These are phyloP conservation scores for Rousettus leschenaultii DNA, from an alignment of 2,113 vertebrate genomes.

Conservation along the genomic window DNA sequence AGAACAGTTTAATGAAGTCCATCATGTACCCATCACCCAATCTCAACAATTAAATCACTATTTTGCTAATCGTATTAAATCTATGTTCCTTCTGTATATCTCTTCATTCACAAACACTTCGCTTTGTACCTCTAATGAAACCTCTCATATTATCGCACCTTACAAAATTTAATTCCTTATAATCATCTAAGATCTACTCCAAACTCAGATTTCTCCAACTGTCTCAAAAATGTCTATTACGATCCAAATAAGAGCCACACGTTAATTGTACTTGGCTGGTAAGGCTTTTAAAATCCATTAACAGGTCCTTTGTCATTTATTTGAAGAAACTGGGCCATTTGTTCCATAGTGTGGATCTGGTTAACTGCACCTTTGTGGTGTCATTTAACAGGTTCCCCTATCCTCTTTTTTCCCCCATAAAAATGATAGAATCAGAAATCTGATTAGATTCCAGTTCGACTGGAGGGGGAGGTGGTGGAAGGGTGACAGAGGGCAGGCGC, in stretches of 20 bases:
- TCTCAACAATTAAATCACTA: background rate
- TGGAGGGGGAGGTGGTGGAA: too few species aligned
- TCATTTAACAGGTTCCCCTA: background rate
- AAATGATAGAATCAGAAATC: background rate
- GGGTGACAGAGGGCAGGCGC: rapidly evolving
- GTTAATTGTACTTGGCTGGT: rapidly evolving
- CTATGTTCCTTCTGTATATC: background rate
- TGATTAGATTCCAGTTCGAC: background rate
- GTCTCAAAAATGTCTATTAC: background rate
- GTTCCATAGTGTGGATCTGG: background rate
- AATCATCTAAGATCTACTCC: background rate
- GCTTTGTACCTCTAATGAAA: background rate
- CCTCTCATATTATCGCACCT: background rate
- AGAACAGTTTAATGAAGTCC: background rate
- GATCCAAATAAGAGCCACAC: background rate
- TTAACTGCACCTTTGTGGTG: background rate
- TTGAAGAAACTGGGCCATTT: background rate
- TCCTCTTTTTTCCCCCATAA: background rate
- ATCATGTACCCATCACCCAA: background rate
- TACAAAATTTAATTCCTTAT: background rate
- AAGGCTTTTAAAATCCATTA: background rate
- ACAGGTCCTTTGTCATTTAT: background rate
- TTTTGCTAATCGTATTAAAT: background rate
- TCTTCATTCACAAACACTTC: background rate
- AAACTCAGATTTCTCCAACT: background rate